phyloP scores from a whole-genome alignment of 2,797 vertebrate species.

The Thamnophis elegans region DNA sequence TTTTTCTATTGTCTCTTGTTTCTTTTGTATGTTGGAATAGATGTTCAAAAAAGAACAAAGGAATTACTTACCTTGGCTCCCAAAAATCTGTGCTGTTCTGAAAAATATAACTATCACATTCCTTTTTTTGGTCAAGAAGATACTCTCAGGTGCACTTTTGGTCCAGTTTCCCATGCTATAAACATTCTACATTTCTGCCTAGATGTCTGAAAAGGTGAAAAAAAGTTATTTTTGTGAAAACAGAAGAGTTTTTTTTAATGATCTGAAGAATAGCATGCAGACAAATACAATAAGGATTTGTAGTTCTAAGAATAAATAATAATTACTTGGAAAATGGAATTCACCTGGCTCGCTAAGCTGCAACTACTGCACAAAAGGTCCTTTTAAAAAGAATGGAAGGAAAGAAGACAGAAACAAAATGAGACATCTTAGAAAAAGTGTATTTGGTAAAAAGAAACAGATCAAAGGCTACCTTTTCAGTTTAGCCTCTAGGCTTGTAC shows the following conservation, averaged over 20 bases:
- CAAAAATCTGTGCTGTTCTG: not conserved
- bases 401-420: not conserved
- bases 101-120: constrained; percentile 14
- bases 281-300: not conserved
- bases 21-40: constrained; percentile 14
- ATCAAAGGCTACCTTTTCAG: not conserved
- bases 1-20: constrained; percentile 16
- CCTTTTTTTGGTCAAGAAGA: constrained; percentile 54
- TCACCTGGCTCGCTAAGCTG: constrained; percentile 11
- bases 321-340: constrained; percentile 37
- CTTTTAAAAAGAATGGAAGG: not conserved
- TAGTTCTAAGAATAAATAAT: constrained; percentile 12
- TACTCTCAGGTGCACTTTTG: constrained; percentile 75
- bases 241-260: not conserved
- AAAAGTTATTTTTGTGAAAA: not conserved
- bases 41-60: not conserved
- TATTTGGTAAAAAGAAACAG: not conserved
- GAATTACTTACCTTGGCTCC: not conserved
- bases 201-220: not conserved
- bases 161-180: not conserved
- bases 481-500: constrained; percentile 5
- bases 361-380: not conserved
- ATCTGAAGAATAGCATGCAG: not conserved
- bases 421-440: constrained; percentile 11
- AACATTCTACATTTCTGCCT: constrained; percentile 3